phyloP scores from a whole-genome alignment of 1,140 invertebrate species.

The Xylocopa sonorina region DNA sequence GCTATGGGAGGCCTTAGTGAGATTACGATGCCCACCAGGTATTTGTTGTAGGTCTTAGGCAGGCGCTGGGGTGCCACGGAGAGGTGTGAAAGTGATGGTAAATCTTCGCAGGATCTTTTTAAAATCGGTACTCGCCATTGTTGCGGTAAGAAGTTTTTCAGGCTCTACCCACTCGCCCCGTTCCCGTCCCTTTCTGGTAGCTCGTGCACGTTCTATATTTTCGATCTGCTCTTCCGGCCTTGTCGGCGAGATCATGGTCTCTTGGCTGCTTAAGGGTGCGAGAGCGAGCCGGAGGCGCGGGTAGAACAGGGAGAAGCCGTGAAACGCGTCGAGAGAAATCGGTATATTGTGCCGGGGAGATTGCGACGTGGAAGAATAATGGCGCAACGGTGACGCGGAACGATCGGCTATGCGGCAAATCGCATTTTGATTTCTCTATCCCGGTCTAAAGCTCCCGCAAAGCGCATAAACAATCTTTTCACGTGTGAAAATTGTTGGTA shows the following conservation, averaged over 20 bases:
- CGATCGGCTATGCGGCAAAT: slow-evolving; percentile 33
- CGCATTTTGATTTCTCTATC: slow-evolving; percentile 19
- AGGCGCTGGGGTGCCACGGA: slow-evolving; percentile 69
- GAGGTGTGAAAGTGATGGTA: slow-evolving; percentile 79
- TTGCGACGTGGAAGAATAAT: slow-evolving; percentile 19
- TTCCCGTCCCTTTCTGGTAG: slow-evolving; percentile 11
- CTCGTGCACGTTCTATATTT: slow-evolving; percentile 40
- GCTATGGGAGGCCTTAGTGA: slow-evolving; percentile 71
- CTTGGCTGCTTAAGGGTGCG: slow-evolving; percentile 73
- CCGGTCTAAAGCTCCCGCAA: accelerated
- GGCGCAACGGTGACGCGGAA: slow-evolving; percentile 50
- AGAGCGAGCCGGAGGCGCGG: background rate
- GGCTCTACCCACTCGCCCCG: slow-evolving; percentile 46
- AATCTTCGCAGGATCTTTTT: slow-evolving; percentile 78
- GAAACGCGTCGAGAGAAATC: slow-evolving; percentile 27
- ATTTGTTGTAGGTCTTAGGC: slow-evolving; percentile 76
- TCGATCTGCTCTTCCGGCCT: slow-evolving; percentile 61
- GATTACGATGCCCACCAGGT: slow-evolving; percentile 78
- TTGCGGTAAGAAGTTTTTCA: slow-evolving; percentile 80
- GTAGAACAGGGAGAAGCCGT: slow-evolving; percentile 36
- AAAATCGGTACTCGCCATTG: slow-evolving; percentile 78
- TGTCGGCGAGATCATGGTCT: slow-evolving; percentile 66
- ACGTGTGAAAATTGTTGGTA: background rate
- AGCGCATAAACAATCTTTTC: background rate
- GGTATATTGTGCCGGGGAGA: slow-evolving; percentile 43